Evolutionary conservation across 2,113 vertebrate genomes (phyloP).

Genomic region (Pelecanus crispus): DNA sequence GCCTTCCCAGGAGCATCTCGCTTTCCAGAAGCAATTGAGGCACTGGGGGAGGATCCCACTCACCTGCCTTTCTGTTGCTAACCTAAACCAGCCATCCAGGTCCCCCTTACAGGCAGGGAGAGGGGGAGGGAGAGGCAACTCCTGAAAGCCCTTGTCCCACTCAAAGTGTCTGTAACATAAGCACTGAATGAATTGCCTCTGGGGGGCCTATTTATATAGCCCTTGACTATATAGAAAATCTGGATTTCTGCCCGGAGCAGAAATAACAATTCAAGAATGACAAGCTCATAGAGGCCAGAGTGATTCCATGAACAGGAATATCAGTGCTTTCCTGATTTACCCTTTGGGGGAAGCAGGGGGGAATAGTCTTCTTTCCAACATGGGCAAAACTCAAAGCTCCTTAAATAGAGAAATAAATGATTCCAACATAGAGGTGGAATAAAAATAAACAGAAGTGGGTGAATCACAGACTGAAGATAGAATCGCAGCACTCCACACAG

Average conservation of each 20-base stretch:
- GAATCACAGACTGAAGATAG: background rate
- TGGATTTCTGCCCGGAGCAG: background rate
- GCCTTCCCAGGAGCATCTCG: background rate
- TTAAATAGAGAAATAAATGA: background rate
- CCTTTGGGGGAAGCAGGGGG: no score
- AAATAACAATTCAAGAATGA: background rate
- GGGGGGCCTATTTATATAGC: background rate
- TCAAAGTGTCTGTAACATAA: rapidly evolving
- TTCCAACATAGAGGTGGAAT: background rate
- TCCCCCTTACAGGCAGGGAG: background rate
- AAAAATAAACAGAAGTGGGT: background rate
- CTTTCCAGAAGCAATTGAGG: background rate
- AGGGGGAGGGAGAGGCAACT: background rate
- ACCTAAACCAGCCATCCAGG: background rate
- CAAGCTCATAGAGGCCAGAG: background rate
- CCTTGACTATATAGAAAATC: background rate
- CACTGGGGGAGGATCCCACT: background rate
- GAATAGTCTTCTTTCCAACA: background rate
- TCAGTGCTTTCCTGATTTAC: background rate
- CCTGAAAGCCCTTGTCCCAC: background rate
- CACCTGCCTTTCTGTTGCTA: background rate
- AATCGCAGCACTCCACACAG: background rate
- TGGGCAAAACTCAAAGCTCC: background rate
- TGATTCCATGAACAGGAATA: background rate
- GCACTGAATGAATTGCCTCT: background rate